Percentiles rank a stretch among this genome's conserved stretches.
These are phyloP conservation scores for Nanorana parkeri DNA, from an alignment of 2,113 vertebrate genomes.

Conservation along the genomic window DNA sequence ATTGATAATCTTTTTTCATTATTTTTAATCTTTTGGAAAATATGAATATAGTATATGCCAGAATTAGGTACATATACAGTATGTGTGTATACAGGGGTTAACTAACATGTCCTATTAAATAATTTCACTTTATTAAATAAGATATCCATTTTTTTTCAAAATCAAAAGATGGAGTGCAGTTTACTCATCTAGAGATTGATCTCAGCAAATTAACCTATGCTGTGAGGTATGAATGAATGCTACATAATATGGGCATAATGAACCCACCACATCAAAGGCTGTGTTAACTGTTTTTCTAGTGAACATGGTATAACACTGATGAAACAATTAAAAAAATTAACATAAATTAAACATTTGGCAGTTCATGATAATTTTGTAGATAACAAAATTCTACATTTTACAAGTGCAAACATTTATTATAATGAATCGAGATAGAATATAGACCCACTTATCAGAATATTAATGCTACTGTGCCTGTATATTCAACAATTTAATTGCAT, in stretches of 20 bases:
- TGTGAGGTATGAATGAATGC: not conserved
- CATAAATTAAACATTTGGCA: too few species aligned
- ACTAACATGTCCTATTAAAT: not conserved
- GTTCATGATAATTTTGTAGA: conserved; percentile 22
- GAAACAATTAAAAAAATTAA: too few species aligned
- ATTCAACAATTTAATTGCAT: too few species aligned
- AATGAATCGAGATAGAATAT: not conserved
- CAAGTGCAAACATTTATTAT: conserved; percentile 4
- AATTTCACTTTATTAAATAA: conserved; percentile 24
- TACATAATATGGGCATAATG: not conserved
- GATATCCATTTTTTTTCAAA: conserved; percentile 26
- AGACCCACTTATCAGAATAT: too few species aligned
- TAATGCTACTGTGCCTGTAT: too few species aligned
- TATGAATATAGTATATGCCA: too few species aligned
- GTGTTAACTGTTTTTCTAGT: too few species aligned
- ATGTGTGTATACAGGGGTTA: not conserved
- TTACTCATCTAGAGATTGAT: conserved; percentile 20
- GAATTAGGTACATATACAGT: too few species aligned
- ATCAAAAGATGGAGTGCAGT: not conserved
- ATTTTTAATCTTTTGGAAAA: too few species aligned
- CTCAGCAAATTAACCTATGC: conserved; percentile 4
- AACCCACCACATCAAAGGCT: not conserved
- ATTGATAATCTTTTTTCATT: too few species aligned
- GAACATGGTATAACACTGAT: conserved; percentile 10
- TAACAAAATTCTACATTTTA: not conserved